phyloP scores from a whole-genome alignment of 2,797 vertebrate genomes.

The Scomberomorus guttatus region DNA sequence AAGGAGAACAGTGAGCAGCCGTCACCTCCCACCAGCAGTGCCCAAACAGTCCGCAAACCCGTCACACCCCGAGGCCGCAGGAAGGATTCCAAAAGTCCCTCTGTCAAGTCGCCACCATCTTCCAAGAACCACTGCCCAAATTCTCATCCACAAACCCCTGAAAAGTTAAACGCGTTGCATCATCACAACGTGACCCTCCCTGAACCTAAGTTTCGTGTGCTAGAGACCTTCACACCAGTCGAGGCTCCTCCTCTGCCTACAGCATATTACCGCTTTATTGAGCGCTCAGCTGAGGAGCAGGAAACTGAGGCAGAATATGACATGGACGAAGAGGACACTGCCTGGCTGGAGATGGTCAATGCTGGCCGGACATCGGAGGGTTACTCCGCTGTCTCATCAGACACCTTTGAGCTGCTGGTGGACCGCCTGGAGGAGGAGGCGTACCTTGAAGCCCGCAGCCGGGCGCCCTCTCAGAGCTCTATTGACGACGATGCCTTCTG shows the following conservation, averaged over 20 bases:
- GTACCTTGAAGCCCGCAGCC: slow-evolving; percentile 91
- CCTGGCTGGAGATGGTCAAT: slow-evolving; percentile 97
- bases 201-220: slow-evolving; percentile 91
- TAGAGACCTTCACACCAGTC: slow-evolving; percentile 84
- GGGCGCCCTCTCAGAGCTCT: slow-evolving; percentile 89
- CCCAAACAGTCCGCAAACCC: slow-evolving; percentile 83
- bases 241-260: slow-evolving; percentile 90
- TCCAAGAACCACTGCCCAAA: slow-evolving; percentile 78
- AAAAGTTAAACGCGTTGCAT: slow-evolving; percentile 83
- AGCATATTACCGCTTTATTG: slow-evolving; percentile 93
- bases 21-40: slow-evolving; percentile 84
- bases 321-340: slow-evolving; percentile 97
- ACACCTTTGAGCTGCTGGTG: slow-evolving; percentile 94
- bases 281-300: slow-evolving; percentile 90
- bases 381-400: slow-evolving; percentile 86
- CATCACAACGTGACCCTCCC: slow-evolving; percentile 81
- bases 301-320: slow-evolving; percentile 95
- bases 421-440: slow-evolving; percentile 96
- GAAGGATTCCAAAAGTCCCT: slow-evolving; percentile 89
- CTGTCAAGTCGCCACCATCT: slow-evolving; percentile 82
- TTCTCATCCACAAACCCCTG: slow-evolving; percentile 74
- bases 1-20: slow-evolving; percentile 97
- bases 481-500: slow-evolving; percentile 97
- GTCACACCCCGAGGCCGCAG: slow-evolving; percentile 89
- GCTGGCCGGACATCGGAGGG: slow-evolving; percentile 86